Percentiles rank a stretch among this genome's conserved stretches.
Conservation (phyloP, 2,113 vertebrate species). For the Spheniscus mendiculus region DNA sequence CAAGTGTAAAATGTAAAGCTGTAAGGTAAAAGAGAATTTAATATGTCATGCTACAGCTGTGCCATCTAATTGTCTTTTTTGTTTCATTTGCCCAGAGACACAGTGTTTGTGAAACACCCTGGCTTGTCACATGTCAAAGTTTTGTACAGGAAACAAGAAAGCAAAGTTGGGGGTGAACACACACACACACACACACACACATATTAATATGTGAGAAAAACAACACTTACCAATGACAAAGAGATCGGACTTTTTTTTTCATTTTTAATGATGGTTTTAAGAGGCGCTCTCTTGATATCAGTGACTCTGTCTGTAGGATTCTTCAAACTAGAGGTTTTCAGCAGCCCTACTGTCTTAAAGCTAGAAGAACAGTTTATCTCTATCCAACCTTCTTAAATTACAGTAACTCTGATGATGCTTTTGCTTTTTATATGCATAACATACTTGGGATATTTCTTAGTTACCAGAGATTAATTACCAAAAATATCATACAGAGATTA, state of each 20-base stretch:
- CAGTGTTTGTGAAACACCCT: background rate
- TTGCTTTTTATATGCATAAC: background rate
- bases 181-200: fast-evolving
- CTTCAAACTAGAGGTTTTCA: background rate
- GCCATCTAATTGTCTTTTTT: background rate
- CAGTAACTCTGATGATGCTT: background rate
- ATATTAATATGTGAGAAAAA: background rate
- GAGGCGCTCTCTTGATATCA: background rate
- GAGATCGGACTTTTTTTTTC: background rate
- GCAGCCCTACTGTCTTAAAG: background rate
- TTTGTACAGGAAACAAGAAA: background rate
- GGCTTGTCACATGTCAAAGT: background rate
- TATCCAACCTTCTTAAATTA: background rate
- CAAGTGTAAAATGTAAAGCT: slow-evolving; percentile 5
- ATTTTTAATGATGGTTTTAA: background rate
- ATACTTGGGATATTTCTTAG: background rate
- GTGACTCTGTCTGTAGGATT: background rate
- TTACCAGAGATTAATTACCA: background rate
- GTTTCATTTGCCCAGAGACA: background rate
- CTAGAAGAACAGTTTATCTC: background rate
- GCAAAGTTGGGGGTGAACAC: background rate
- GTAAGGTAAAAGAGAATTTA: background rate
- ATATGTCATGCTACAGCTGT: background rate
- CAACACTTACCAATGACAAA: background rate
- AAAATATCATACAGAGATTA: background rate